Evolutionary conservation across 2,113 vertebrate species (phyloP).

Genomic region (Urocolius indicus): DNA sequence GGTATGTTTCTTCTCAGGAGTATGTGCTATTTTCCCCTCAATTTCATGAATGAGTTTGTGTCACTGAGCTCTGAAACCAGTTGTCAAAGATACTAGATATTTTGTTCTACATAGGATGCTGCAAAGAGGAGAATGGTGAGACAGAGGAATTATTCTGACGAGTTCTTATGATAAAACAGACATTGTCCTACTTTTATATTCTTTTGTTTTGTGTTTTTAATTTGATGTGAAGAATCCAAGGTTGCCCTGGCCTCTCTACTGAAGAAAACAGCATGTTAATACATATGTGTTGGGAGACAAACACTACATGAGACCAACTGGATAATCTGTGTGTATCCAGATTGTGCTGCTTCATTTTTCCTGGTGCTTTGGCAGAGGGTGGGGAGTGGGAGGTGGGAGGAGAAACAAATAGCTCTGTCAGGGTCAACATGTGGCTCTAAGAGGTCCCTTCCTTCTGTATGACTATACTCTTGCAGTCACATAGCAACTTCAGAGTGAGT

Average conservation of each 20-base stretch:
- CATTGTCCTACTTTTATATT: neutral
- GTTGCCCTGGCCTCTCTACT: neutral
- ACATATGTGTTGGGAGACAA: neutral
- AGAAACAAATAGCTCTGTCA: neutral
- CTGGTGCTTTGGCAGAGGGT: neutral
- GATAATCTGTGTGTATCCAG: neutral
- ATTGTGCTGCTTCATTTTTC: neutral
- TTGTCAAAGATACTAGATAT: neutral
- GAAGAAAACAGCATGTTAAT: neutral
- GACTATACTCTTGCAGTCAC: rapidly evolving
- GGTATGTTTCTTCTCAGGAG: neutral
- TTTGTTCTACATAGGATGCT: neutral
- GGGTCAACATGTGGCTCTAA: neutral
- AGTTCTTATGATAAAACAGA: neutral
- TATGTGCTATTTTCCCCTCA: neutral
- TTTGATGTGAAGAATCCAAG: neutral
- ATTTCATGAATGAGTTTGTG: neutral
- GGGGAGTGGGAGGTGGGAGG: too few relatives aligned
- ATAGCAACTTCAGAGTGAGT: neutral
- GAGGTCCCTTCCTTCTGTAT: neutral
- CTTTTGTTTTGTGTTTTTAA: neutral
- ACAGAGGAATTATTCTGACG: neutral
- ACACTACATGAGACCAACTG: neutral
- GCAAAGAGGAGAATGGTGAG: neutral
- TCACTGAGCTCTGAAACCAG: neutral